phyloP scores from a whole-genome alignment of 2,888 invertebrate genomes.

The Lycaena phlaeas region DNA sequence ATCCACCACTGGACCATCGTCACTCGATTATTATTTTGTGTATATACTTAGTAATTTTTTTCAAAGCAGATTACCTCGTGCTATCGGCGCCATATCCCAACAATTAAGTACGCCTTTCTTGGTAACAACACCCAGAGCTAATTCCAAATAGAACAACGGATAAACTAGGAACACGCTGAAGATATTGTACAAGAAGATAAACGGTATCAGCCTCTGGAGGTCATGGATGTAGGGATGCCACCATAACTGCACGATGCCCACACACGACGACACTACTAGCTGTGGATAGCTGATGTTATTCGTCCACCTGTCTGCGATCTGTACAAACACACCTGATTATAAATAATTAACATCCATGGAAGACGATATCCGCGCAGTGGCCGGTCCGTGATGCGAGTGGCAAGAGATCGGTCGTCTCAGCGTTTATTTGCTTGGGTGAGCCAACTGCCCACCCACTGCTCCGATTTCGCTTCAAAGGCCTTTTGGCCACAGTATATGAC shows the following conservation, averaged over 20 bases:
- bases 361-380: too few species aligned
- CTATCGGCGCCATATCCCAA: slow-evolving; percentile 57
- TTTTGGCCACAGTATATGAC: too few species aligned
- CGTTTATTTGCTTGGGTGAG: too few species aligned
- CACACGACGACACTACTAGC: slow-evolving; percentile 48
- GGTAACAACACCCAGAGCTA: slow-evolving; percentile 53
- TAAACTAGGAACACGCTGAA: slow-evolving; percentile 52
- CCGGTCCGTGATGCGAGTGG: too few species aligned
- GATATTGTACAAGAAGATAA: slow-evolving; percentile 52
- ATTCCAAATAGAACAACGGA: slow-evolving; percentile 54
- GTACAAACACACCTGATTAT: too few species aligned
- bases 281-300: slow-evolving; percentile 59
- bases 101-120: slow-evolving; percentile 53
- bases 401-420: too few species aligned
- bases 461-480: too few species aligned
- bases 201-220: slow-evolving; percentile 41
- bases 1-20: too few species aligned
- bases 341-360: too few species aligned
- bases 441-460: too few species aligned
- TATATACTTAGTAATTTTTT: too few species aligned
- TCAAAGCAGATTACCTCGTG: slow-evolving; percentile 40
- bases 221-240: slow-evolving; percentile 60
- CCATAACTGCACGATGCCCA: slow-evolving; percentile 54
- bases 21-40: too few species aligned
- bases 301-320: slow-evolving; percentile 55